Conservation (phyloP, 2,888 invertebrate species). For the Luffia ferchaultella region DNA sequence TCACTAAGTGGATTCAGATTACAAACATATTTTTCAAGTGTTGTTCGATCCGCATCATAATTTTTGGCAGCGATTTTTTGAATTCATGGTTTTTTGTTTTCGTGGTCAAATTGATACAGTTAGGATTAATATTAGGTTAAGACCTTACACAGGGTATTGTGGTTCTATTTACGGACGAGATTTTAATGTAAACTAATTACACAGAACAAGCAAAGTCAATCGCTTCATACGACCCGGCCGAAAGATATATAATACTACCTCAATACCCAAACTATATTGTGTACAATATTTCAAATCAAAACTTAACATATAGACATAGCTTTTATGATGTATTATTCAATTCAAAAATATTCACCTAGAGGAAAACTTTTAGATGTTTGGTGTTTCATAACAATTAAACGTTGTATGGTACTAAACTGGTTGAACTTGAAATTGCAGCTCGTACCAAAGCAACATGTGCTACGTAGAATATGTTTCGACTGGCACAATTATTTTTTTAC, state of each 20-base stretch:
- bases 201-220: constrained; percentile 32
- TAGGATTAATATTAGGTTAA: constrained; percentile 58
- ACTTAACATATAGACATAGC: neutral
- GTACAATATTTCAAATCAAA: constrained; percentile 24
- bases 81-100: too few species aligned
- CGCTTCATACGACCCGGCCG: constrained; percentile 24
- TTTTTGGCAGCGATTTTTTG: too few species aligned
- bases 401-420: neutral
- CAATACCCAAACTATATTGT: constrained; percentile 44
- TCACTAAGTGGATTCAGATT: too few species aligned
- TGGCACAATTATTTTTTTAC: too few species aligned
- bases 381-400: neutral
- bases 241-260: constrained; percentile 46
- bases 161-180: constrained; percentile 61
- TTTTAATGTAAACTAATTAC: constrained; percentile 45
- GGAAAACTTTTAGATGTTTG: neutral
- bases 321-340: neutral
- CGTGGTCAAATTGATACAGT: constrained; percentile 58
- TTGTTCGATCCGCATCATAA: too few species aligned
- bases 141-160: constrained; percentile 63
- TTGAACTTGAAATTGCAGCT: neutral
- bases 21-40: too few species aligned
- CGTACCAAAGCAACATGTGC: too few species aligned
- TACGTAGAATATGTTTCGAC: too few species aligned
- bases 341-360: neutral